These are phyloP conservation scores for Oreochromis niloticus DNA, from an alignment of 2,113 vertebrate species.

Conservation along the genomic window DNA sequence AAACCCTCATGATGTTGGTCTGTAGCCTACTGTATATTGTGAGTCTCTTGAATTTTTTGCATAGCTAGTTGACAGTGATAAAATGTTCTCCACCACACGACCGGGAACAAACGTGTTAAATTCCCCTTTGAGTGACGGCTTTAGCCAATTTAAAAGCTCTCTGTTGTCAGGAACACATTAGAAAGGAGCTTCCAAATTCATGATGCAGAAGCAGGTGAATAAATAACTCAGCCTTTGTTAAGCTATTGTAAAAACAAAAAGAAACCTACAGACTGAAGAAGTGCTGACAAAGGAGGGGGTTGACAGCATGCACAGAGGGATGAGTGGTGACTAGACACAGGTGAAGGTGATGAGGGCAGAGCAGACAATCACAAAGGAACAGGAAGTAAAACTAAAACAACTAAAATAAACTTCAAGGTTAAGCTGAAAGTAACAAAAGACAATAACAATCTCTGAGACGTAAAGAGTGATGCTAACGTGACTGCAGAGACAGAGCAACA, in stretches of 20 bases:
- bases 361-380: background rate
- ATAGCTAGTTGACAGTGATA: background rate
- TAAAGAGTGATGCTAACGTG: background rate
- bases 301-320: background rate
- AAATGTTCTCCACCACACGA: background rate
- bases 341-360: background rate
- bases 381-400: background rate
- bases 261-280: background rate
- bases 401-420: background rate
- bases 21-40: background rate
- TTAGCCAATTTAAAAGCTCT: background rate
- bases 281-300: background rate
- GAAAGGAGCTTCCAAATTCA: background rate
- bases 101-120: background rate
- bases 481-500: background rate
- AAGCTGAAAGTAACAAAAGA: background rate
- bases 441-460: background rate
- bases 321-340: background rate
- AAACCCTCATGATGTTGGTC: background rate
- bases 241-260: background rate
- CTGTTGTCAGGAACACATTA: background rate
- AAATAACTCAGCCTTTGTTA: background rate
- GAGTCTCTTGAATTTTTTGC: background rate
- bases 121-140: background rate
- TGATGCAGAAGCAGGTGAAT: background rate